These are phyloP conservation scores for Hetaerina titia DNA, from an alignment of 2,888 invertebrate genomes.

Conservation along the genomic window DNA sequence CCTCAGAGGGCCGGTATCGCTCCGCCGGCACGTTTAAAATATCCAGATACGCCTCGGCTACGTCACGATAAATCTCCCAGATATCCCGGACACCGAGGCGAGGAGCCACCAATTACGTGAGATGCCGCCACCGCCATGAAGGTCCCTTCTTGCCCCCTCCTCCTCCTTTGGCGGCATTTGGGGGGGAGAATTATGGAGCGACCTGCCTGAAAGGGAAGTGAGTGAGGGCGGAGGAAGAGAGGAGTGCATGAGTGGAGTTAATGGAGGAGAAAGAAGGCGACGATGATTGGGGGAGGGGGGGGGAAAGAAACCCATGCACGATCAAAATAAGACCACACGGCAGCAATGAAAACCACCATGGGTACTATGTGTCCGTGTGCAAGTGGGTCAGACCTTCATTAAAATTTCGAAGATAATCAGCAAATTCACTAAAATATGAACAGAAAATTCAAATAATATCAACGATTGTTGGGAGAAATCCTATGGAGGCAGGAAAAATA, in stretches of 20 bases:
- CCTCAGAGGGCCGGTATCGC: conserved; percentile 41
- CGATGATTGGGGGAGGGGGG: neutral
- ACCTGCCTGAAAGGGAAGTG: neutral
- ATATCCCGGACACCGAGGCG: conserved; percentile 41
- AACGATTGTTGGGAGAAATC: no score
- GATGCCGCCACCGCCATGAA: conserved; percentile 44
- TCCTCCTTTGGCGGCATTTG: conserved; percentile 46
- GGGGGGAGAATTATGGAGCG: conserved; percentile 38
- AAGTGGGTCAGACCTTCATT: neutral
- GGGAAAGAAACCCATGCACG: neutral
- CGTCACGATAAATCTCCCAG: conserved; percentile 59
- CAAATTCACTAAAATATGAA: neutral
- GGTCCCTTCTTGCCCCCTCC: neutral
- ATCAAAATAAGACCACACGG: neutral
- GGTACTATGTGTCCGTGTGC: neutral
- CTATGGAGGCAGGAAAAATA: no score
- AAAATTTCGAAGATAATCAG: neutral
- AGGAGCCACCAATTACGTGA: conserved; percentile 57
- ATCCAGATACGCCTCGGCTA: conserved; percentile 52
- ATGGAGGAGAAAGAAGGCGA: neutral
- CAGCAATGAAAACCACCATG: neutral
- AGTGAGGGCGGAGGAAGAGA: neutral
- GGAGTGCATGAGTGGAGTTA: neutral
- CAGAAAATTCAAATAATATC: no score
- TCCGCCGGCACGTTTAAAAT: conserved; percentile 36